A percentile compares a stretch with the other conserved stretches of the same genome.
Evolutionary conservation across 2,888 invertebrate species (phyloP).

Genomic region (Pherbina coryleti): DNA sequence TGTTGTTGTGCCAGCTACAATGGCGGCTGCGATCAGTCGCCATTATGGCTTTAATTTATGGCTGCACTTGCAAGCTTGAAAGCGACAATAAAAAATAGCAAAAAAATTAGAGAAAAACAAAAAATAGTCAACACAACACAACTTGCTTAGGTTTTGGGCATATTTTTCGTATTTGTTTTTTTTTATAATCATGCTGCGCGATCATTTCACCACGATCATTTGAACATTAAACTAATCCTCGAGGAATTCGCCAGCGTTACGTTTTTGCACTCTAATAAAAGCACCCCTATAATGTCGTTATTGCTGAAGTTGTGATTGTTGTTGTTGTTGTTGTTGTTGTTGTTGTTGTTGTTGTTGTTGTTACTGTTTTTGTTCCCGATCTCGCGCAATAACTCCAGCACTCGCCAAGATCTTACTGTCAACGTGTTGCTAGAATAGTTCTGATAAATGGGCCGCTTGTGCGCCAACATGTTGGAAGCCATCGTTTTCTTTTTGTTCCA

Average conservation of each 20-base stretch:
- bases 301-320: too few relatives aligned
- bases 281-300: not conserved
- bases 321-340: not conserved
- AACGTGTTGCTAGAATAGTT: slow-evolving; percentile 5
- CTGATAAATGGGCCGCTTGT: slow-evolving; percentile 8
- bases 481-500: too few relatives aligned
- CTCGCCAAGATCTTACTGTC: slow-evolving; percentile 25
- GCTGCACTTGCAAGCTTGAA: slow-evolving; percentile 16
- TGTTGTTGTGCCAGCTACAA: not conserved
- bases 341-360: not conserved
- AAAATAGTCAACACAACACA: too few relatives aligned
- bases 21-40: not conserved
- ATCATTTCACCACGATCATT: not conserved
- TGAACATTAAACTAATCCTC: not conserved
- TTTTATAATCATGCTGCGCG: not conserved
- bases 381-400: slow-evolving; percentile 15
- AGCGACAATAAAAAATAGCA: not conserved
- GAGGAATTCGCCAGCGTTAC: not conserved
- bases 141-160: not conserved
- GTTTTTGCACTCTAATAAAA: not conserved
- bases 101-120: too few relatives aligned
- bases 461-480: slow-evolving; percentile 8
- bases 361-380: not conserved
- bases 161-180: not conserved
- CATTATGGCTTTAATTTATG: slow-evolving; percentile 16